phyloP scores from a whole-genome alignment of 2,888 invertebrate genomes.

The Clitarchus hookeri region DNA sequence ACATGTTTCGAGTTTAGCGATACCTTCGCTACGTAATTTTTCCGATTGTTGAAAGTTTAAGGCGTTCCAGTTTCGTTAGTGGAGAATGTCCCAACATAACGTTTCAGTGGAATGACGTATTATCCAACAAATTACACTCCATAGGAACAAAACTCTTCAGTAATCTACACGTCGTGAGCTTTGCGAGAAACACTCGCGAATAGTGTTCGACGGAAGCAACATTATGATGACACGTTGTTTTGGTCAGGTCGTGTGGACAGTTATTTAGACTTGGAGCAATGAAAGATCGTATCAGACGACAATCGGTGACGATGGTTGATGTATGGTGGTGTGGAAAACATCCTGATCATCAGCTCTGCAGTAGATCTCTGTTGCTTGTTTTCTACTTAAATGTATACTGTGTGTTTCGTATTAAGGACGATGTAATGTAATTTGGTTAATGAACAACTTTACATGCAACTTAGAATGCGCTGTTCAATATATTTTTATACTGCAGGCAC shows the following conservation, averaged over 20 bases:
- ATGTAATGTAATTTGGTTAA: not conserved
- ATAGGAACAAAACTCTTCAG: not conserved
- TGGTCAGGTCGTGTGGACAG: not conserved
- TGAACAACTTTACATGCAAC: not conserved
- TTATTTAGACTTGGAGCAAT: not conserved
- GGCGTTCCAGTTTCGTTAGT: too few relatives aligned
- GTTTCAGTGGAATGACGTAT: too few relatives aligned
- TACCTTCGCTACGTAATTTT: too few relatives aligned
- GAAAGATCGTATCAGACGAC: not conserved
- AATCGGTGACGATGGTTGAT: not conserved
- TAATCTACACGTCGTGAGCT: not conserved
- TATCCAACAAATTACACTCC: not conserved
- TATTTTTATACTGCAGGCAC: constrained; percentile 2
- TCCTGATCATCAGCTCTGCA: not conserved
- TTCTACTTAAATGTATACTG: too few relatives aligned
- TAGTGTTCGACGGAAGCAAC: not conserved
- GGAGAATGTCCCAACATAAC: too few relatives aligned
- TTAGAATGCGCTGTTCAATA: not conserved
- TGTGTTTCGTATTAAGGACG: not conserved
- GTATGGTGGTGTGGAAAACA: not conserved
- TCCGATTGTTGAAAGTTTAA: too few relatives aligned
- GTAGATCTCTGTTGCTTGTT: too few relatives aligned
- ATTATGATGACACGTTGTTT: not conserved
- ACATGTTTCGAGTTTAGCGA: too few relatives aligned
- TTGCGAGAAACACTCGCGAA: not conserved